phyloP scores from a whole-genome alignment of 2,888 invertebrate genomes.

The Chouioia cunea region DNA sequence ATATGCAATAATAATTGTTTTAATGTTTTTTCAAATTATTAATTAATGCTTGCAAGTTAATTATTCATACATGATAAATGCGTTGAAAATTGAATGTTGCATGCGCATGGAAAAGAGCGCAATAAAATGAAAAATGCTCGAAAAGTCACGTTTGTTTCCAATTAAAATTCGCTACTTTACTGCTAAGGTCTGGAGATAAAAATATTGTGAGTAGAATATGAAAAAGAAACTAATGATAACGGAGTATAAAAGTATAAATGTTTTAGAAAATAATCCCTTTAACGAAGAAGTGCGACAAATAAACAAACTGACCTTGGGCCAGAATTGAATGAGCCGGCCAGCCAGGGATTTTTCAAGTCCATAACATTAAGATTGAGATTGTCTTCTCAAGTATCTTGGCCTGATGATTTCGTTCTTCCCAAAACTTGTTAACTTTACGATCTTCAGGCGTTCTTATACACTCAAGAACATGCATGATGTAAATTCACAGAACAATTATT shows the following conservation, averaged over 20 bases:
- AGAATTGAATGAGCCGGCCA: conserved; percentile 54
- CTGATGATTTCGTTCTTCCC: conserved; percentile 48
- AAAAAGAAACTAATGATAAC: conserved; percentile 24
- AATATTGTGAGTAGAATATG: conserved; percentile 25
- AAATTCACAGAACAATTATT: background rate
- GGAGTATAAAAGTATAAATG: conserved; percentile 21
- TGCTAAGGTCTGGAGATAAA: conserved; percentile 3
- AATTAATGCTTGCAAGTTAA: no score
- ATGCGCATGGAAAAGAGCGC: no score
- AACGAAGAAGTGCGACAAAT: conserved; percentile 49
- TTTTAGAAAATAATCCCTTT: conserved; percentile 38
- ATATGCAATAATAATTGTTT: no score
- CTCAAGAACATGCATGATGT: conserved; percentile 35
- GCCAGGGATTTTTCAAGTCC: conserved; percentile 43
- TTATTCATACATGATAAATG: no score
- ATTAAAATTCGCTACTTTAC: conserved; percentile 26
- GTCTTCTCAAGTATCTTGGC: conserved; percentile 42
- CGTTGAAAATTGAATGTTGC: no score
- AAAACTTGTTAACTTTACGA: conserved; percentile 48
- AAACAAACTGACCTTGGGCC: conserved; percentile 62
- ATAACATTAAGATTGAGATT: no score
- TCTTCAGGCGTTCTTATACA: conserved; percentile 31
- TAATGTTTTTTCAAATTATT: no score
- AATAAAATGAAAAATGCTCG: background rate
- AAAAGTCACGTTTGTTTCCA: conserved; percentile 14